Percentiles rank a stretch among this genome's conserved stretches.
Evolutionary conservation across 2,888 invertebrate genomes (phyloP).

Genomic region (Cephus nigrinus): DNA sequence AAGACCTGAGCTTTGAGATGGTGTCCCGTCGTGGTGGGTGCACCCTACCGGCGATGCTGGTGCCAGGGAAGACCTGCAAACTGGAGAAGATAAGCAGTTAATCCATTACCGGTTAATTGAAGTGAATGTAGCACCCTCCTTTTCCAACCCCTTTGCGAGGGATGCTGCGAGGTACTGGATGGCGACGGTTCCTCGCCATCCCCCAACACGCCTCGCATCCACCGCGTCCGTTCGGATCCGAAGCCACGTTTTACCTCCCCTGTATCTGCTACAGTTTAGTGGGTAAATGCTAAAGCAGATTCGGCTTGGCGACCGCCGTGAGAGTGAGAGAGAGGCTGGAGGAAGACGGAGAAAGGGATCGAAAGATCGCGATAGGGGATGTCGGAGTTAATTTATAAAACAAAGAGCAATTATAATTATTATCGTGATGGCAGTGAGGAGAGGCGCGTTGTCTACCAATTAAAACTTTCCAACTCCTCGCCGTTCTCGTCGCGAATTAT

Average conservation of each 20-base stretch:
- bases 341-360: neutral
- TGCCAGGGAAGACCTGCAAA: conserved; percentile 18
- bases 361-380: neutral
- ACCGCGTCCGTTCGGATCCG: neutral
- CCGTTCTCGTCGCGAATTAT: neutral
- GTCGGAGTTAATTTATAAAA: conserved; percentile 49
- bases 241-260: neutral
- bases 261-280: neutral
- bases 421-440: conserved; percentile 30
- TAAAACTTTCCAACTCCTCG: conserved; percentile 48
- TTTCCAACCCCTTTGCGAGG: conserved; percentile 15
- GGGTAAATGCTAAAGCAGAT: neutral
- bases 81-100: conserved; percentile 49
- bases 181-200: neutral
- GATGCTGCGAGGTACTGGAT: neutral
- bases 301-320: neutral
- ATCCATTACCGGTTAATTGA: conserved; percentile 55
- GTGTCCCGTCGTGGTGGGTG: neutral
- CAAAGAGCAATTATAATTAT: conserved; percentile 52
- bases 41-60: neutral
- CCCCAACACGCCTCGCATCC: neutral
- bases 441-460: conserved; percentile 43
- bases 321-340: neutral
- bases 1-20: conserved; percentile 14
- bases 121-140: conserved; percentile 41